Evolutionary conservation across 2,797 vertebrate genomes (phyloP), one percentile per base, ranked within the genome.

Genomic region (Corythornis leucogaster): DNA sequence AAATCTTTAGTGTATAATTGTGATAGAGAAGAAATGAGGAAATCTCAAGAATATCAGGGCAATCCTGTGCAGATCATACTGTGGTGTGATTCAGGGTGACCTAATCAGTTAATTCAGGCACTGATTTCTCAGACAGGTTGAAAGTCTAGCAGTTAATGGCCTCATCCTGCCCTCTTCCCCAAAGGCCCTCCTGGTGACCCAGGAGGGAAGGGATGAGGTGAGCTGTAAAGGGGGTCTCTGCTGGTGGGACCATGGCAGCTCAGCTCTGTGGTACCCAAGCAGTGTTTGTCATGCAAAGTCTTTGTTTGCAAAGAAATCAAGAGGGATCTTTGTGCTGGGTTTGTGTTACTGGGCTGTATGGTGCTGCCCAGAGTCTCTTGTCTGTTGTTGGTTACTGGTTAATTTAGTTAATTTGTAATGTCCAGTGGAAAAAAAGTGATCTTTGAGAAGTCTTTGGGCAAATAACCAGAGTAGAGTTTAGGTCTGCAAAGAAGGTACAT

Each of bases 1-100:
- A 97, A 95, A 92, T 96, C 87, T 94, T 95, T 85, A 54, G 77
- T 74, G 95, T 91, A 63, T 67, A 85, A 87, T 92, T 93, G 79
- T 87, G 84, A 81, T 79, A 85, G 71, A 90, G 51, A 89, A 95
- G 73, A 92, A 94, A 90, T 54, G 79, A 90, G 84, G 82, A 92
- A 90, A 85, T 78, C 58, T 4, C 25, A 93, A 95, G 71, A 82
- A 85, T 0, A 2, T 61, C 2, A 4, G 62, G 22, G 61, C 89
- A 96, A 63, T 90, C 77, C 88, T 75, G 77, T 87, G 84, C 90
- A 40, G 94, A 51, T 50, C 87, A 81, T 78, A 46, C 55, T 90
- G 84, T 80, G 81, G 80, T 90, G 81, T 92, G 71, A 92, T 90
- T 77, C 45, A 21, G 86, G 51, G 82, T 84, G 85, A 96, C 82